Percentiles rank a stretch among this genome's conserved stretches.
These are phyloP conservation scores for Phorcus lineatus DNA, from an alignment of 2,888 invertebrate species.

Conservation along the genomic window DNA sequence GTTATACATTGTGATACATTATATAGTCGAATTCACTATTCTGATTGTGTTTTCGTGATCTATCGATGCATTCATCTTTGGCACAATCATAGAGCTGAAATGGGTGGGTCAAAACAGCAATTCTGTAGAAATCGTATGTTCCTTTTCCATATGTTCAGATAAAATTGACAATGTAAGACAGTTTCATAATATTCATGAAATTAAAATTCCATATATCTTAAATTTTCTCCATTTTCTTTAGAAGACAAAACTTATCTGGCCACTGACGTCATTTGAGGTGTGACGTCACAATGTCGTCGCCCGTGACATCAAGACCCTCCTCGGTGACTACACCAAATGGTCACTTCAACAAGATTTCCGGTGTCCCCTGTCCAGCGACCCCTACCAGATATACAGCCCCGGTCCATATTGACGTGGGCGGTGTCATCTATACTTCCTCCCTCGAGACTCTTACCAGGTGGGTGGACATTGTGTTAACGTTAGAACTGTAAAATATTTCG, in stretches of 20 bases:
- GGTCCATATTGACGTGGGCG: conserved; percentile 97
- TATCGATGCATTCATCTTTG: too few relatives aligned
- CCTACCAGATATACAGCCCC: conserved; percentile 95
- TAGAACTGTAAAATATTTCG: too few relatives aligned
- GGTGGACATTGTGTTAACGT: conserved; percentile 74
- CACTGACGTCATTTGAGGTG: background rate
- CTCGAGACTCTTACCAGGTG: conserved; percentile 95
- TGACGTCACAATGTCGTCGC: conserved; percentile 40
- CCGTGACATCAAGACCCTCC: conserved; percentile 47
- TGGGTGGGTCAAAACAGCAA: too few relatives aligned
- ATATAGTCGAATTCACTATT: too few relatives aligned
- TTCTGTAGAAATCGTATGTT: too few relatives aligned
- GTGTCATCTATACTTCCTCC: conserved; percentile 96
- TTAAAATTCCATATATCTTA: too few relatives aligned
- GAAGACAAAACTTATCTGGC: background rate
- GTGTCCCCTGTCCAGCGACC: conserved; percentile 94
- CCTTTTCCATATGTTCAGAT: too few relatives aligned
- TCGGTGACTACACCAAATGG: conserved; percentile 75
- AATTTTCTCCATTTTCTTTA: background rate
- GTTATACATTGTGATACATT: too few relatives aligned
- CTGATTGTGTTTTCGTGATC: too few relatives aligned
- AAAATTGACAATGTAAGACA: too few relatives aligned
- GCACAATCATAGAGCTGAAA: too few relatives aligned
- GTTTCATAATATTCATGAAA: too few relatives aligned
- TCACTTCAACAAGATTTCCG: conserved; percentile 84